Conservation (phyloP, 2,797 vertebrate species). For the Manis crassicaudata region DNA sequence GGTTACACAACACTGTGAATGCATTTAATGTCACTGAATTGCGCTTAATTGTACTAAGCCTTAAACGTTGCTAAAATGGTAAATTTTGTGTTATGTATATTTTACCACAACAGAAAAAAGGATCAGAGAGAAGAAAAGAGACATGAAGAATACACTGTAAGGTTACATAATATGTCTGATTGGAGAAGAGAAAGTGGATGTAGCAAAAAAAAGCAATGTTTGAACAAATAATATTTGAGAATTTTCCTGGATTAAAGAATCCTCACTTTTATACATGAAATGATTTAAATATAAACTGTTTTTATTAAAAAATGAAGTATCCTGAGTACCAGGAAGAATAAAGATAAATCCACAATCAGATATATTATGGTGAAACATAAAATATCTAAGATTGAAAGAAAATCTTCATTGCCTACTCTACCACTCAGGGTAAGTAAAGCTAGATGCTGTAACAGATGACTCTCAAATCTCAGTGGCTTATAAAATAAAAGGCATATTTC, state of each 20-base stretch:
- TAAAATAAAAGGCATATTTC: not conserved
- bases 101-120: not conserved
- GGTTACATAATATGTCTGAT: not conserved
- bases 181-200: not conserved
- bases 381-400: not conserved
- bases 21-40: not conserved
- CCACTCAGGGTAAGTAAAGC: not conserved
- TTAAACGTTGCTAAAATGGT: not conserved
- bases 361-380: not conserved
- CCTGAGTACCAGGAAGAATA: not conserved
- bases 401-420: not conserved
- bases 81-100: not conserved
- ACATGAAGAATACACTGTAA: not conserved
- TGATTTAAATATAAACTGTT: no score
- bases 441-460: not conserved
- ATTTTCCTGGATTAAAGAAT: not conserved
- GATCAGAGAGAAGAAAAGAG: not conserved
- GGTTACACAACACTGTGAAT: not conserved
- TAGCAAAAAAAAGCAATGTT: not conserved
- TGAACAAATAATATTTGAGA: not conserved
- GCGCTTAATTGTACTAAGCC: no score
- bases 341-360: not conserved
- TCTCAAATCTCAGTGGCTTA: not conserved
- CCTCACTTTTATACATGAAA: not conserved
- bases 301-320: not conserved